phyloP scores from a whole-genome alignment of 2,888 invertebrate species.

The Andrena chrysosceles region DNA sequence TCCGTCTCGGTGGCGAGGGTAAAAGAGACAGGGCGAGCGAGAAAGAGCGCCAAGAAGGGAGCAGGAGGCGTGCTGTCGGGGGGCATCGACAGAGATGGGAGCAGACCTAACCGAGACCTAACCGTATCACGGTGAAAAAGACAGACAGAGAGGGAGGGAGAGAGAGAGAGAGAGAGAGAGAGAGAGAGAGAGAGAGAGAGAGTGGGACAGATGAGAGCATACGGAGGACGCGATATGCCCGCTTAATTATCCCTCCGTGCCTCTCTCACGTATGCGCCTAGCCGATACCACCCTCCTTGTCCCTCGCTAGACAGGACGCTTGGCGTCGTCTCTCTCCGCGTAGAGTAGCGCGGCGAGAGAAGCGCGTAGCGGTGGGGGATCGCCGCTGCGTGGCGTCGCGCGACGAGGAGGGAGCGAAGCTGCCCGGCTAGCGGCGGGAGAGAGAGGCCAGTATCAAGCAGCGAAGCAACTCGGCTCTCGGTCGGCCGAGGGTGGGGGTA shows the following conservation, averaged over 20 bases:
- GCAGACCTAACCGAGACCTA: constrained; percentile 44
- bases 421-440: constrained; percentile 4
- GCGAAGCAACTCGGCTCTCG: constrained; percentile 62
- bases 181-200: constrained; percentile 39
- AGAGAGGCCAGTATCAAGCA: constrained; percentile 21
- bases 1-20: constrained; percentile 50
- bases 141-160: not conserved
- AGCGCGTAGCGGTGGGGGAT: constrained; percentile 54
- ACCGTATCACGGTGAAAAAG: not conserved
- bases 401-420: constrained; percentile 42
- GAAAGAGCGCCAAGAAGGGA: constrained; percentile 43
- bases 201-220: constrained; percentile 45
- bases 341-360: constrained; percentile 46
- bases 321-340: constrained; percentile 10
- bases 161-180: constrained; percentile 17
- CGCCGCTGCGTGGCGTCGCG: constrained; percentile 49
- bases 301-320: constrained; percentile 3
- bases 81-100: constrained; percentile 52
- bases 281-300: constrained; percentile 39
- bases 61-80: constrained; percentile 32
- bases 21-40: constrained; percentile 54
- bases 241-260: constrained; percentile 82
- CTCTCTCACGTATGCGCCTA: constrained; percentile 70
- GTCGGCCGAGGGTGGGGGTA: constrained; percentile 59
- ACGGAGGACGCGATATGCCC: constrained; percentile 79